Conservation (phyloP, 2,888 invertebrate genomes). For the Anodontia alba region DNA sequence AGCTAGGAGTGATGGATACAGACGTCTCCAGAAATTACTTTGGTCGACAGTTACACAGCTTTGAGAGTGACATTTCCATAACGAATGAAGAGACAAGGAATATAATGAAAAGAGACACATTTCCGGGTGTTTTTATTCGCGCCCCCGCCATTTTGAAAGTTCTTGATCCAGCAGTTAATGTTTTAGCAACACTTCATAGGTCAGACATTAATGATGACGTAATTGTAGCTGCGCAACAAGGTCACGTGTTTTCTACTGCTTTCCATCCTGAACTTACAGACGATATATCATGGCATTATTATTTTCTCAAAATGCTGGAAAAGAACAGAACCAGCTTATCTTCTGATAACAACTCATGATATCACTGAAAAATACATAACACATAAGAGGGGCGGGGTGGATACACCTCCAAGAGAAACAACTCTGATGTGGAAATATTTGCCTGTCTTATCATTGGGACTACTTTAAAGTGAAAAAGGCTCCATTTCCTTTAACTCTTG, state of each 20-base stretch:
- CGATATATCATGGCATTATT: constrained; percentile 76
- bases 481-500: too few relatives aligned
- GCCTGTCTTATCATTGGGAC: too few relatives aligned
- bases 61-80: constrained; percentile 69
- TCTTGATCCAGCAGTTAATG: constrained; percentile 57
- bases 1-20: constrained; percentile 73
- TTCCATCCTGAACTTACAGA: constrained; percentile 81
- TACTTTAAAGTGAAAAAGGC: too few relatives aligned
- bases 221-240: constrained; percentile 76
- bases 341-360: too few relatives aligned
- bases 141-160: constrained; percentile 74
- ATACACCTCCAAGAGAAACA: too few relatives aligned
- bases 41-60: constrained; percentile 77
- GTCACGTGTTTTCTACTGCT: constrained; percentile 74
- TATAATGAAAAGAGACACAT: constrained; percentile 43
- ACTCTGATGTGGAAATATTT: too few relatives aligned
- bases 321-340: constrained; percentile 6
- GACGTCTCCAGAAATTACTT: constrained; percentile 76
- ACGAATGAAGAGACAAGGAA: constrained; percentile 42
- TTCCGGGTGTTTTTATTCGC: constrained; percentile 78
- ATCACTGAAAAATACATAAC: too few relatives aligned
- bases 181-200: constrained; percentile 65
- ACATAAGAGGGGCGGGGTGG: too few relatives aligned
- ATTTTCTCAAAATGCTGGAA: constrained; percentile 70
- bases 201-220: constrained; percentile 54